Conservation (phyloP, 2,888 invertebrate species). For the Cantharis flavilabris region DNA sequence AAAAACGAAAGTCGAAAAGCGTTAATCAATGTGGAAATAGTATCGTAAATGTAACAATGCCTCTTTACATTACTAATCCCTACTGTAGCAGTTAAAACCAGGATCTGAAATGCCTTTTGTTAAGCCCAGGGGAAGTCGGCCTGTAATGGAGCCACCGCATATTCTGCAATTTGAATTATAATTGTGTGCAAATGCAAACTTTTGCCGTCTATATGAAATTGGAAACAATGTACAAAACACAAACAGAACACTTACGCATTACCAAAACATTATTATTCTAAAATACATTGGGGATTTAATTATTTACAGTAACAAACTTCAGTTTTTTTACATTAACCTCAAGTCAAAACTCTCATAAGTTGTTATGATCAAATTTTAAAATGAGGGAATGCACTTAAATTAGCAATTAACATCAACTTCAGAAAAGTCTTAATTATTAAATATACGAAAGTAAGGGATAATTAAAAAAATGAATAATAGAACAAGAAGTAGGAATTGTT, state of each 20-base stretch:
- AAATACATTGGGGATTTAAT: neutral
- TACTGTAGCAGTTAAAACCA: constrained; percentile 43
- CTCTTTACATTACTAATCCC: constrained; percentile 45
- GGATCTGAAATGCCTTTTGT: constrained; percentile 44
- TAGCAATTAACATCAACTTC: neutral
- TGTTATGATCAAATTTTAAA: neutral
- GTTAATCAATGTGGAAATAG: constrained; percentile 44
- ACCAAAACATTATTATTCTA: constrained; percentile 11
- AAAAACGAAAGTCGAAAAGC: constrained; percentile 35
- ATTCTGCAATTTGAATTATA: constrained; percentile 46
- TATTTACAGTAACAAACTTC: neutral
- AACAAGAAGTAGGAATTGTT: neutral
- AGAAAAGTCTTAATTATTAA: neutral
- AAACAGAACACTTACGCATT: constrained; percentile 30
- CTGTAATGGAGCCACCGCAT: constrained; percentile 44
- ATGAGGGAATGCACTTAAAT: neutral
- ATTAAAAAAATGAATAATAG: neutral
- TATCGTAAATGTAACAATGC: constrained; percentile 41
- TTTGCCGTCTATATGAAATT: constrained; percentile 42
- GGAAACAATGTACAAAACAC: constrained; percentile 37
- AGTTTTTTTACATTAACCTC: neutral
- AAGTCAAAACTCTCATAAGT: neutral
- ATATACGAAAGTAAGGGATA: neutral
- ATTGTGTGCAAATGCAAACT: constrained; percentile 45
- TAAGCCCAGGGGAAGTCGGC: constrained; percentile 42